phyloP scores from a whole-genome alignment of 2,888 invertebrate genomes.

The Agonopterix subpropinquella region DNA sequence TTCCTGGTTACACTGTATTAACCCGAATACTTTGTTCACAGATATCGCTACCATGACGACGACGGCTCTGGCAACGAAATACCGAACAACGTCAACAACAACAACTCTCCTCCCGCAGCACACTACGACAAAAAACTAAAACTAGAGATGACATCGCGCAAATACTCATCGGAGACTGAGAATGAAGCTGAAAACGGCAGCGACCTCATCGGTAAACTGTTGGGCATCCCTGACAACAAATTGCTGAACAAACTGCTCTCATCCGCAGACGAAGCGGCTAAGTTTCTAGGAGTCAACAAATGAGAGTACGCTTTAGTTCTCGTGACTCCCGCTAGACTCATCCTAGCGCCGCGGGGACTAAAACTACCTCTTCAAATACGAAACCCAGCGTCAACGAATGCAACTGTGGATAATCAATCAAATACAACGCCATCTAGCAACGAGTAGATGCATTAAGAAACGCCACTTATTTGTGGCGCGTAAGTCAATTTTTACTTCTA shows the following conservation, averaged over 20 bases:
- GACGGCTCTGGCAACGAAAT: constrained; percentile 64
- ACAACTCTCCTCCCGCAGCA: constrained; percentile 72
- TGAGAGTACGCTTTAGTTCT: constrained; percentile 74
- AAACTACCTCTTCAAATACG: constrained; percentile 32
- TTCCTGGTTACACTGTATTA: too few species aligned
- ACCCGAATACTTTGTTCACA: constrained; percentile 12
- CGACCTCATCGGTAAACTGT: constrained; percentile 91
- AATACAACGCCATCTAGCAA: constrained; percentile 49
- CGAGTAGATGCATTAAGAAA: constrained; percentile 29
- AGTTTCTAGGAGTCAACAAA: constrained; percentile 89
- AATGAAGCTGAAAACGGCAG: constrained; percentile 76
- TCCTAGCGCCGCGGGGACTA: constrained; percentile 67
- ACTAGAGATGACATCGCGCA: constrained; percentile 63
- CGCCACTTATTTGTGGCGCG: constrained; percentile 2
- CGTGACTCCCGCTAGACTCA: constrained; percentile 64
- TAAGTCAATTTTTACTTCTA: constrained; percentile 8
- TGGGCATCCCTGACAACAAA: constrained; percentile 90
- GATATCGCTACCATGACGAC: constrained; percentile 63
- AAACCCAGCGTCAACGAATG: constrained; percentile 27
- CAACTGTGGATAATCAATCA: constrained; percentile 19
- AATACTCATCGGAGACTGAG: constrained; percentile 66
- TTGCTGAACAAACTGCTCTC: constrained; percentile 89
- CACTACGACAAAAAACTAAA: constrained; percentile 74
- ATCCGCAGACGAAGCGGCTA: constrained; percentile 90
- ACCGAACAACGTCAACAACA: constrained; percentile 69